phyloP scores from a whole-genome alignment of 2,888 invertebrate genomes.

The Psylliodes chrysocephalus region DNA sequence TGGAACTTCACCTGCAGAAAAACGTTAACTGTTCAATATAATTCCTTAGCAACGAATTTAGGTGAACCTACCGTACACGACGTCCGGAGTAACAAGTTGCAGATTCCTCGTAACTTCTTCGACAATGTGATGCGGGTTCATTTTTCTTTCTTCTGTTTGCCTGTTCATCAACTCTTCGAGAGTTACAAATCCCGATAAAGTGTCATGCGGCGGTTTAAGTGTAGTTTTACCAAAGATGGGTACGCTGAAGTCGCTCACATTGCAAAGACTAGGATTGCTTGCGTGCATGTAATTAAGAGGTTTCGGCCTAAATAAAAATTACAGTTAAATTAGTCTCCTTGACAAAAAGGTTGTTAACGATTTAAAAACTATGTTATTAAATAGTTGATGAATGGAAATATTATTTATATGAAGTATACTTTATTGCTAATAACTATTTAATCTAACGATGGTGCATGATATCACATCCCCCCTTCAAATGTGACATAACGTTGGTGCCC shows the following conservation, averaged over 20 bases:
- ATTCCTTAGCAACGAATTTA: background rate
- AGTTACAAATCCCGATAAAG: constrained; percentile 76
- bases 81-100: constrained; percentile 66
- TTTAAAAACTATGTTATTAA: no score
- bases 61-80: constrained; percentile 65
- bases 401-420: no score
- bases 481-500: no score
- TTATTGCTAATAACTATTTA: no score
- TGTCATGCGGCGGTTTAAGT: constrained; percentile 66
- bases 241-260: constrained; percentile 63
- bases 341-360: no score
- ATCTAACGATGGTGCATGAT: no score
- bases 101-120: constrained; percentile 56
- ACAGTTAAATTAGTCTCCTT: no score
- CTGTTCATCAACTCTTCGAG: constrained; percentile 84
- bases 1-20: constrained; percentile 57
- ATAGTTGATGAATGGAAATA: no score
- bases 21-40: constrained; percentile 23
- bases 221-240: constrained; percentile 56
- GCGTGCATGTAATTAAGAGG: constrained; percentile 75
- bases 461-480: no score
- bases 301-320: constrained; percentile 55
- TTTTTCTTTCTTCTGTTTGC: constrained; percentile 77
- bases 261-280: constrained; percentile 77
- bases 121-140: constrained; percentile 59